phyloP scores from a whole-genome alignment of 2,113 vertebrate genomes.

The Lanius ludovicianus region DNA sequence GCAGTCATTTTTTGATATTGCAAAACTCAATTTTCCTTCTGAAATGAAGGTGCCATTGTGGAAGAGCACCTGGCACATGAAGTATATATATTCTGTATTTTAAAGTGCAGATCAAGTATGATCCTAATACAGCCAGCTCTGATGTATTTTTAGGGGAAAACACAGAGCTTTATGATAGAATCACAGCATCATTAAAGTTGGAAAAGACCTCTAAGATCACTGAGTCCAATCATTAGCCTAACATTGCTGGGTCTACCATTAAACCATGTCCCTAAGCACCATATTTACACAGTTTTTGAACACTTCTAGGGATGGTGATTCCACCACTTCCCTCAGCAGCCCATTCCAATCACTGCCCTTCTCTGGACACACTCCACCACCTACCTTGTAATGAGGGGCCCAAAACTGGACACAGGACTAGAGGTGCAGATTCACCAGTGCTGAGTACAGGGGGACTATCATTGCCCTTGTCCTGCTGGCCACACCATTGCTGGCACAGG shows the following conservation, averaged over 20 bases:
- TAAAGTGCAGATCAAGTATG: not conserved
- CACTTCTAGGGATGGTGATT: not conserved
- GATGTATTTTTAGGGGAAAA: not conserved
- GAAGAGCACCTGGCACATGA: not conserved
- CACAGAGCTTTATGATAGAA: not conserved
- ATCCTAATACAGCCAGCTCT: not conserved
- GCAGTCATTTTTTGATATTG: not conserved
- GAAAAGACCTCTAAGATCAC: not conserved
- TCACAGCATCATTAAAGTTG: not conserved
- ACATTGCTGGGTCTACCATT: not conserved
- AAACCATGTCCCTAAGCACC: not conserved
- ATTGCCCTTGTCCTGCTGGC: not conserved
- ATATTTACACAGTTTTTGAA: not conserved
- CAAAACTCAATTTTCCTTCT: not conserved
- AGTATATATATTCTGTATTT: not conserved
- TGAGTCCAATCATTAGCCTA: not conserved
- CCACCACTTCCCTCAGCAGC: not conserved
- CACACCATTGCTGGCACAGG: not conserved
- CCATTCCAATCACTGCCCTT: not conserved
- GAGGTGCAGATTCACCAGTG: not conserved
- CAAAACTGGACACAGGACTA: not conserved
- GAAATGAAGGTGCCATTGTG: not conserved
- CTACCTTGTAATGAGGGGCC: not conserved
- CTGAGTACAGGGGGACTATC: fast-evolving
- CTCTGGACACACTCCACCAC: not conserved